These are phyloP conservation scores for Metopia argyrocephala DNA, from an alignment of 2,888 invertebrate genomes.

Conservation along the genomic window DNA sequence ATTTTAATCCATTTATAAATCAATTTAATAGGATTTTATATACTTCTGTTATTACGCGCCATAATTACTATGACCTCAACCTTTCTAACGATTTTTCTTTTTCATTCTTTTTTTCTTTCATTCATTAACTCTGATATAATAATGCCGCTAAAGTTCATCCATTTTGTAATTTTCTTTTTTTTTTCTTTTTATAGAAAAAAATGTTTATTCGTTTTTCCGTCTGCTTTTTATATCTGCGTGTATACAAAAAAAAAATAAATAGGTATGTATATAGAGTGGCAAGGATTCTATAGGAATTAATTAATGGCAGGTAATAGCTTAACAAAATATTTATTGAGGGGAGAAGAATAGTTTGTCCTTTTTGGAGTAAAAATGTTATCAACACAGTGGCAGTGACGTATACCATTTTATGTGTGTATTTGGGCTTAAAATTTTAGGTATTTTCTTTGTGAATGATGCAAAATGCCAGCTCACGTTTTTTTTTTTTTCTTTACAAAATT, in stretches of 20 bases:
- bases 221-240: neutral
- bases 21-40: neutral
- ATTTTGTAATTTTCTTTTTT: neutral
- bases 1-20: neutral
- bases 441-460: neutral
- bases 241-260: too few relatives aligned
- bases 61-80: slow-evolving; percentile 39
- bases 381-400: neutral
- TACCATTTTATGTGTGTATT: neutral
- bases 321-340: slow-evolving; percentile 25
- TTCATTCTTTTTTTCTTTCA: neutral
- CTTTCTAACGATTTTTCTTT: slow-evolving; percentile 9
- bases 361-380: slow-evolving; percentile 2
- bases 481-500: slow-evolving; percentile 26
- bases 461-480: slow-evolving; percentile 45
- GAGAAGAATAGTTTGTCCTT: neutral
- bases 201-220: neutral
- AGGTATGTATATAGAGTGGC: too few relatives aligned
- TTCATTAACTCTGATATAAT: too few relatives aligned
- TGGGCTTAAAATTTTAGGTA: neutral
- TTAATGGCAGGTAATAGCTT: slow-evolving; percentile 31
- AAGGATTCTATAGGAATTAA: slow-evolving; percentile 26
- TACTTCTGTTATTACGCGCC: neutral
- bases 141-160: neutral
- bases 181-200: neutral